Evolutionary conservation across 2,888 invertebrate species (phyloP).

Genomic region (Drosophila quinaria): DNA sequence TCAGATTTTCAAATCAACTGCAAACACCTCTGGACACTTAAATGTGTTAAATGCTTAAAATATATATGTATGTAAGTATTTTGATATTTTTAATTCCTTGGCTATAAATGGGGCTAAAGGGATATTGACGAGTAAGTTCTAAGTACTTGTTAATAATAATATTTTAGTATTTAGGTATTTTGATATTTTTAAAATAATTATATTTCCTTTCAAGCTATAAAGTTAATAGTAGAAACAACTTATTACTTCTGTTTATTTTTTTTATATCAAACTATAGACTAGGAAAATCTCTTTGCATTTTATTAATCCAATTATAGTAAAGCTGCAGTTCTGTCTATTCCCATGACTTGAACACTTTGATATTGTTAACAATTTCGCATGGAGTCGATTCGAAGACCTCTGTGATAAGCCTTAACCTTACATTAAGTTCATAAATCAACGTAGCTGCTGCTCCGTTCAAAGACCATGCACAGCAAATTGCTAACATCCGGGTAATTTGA

Average conservation of each 20-base stretch:
- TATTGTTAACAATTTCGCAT: conserved; percentile 25
- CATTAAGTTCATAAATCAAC: conserved; percentile 76
- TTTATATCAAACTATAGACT: not conserved
- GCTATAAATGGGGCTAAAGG: not conserved
- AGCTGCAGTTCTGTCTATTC: conserved; percentile 8
- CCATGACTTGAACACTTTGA: conserved; percentile 22
- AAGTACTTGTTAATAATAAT: not conserved
- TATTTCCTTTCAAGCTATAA: not conserved
- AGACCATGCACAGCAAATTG: conserved; percentile 73
- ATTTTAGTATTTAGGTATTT: too few species aligned
- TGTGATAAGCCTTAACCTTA: conserved; percentile 25
- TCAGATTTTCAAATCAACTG: not conserved
- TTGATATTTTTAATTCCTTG: not conserved
- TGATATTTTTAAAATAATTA: not conserved
- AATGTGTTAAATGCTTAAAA: not conserved
- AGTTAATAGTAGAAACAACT: not conserved
- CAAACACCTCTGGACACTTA: not conserved
- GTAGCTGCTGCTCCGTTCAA: conserved; percentile 38
- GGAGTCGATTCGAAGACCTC: conserved; percentile 14
- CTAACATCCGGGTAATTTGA: conserved; percentile 78
- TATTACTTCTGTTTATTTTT: not conserved
- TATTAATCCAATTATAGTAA: not conserved
- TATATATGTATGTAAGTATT: not conserved
- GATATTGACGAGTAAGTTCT: not conserved
- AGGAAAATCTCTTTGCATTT: not conserved